Evolutionary conservation across 1,140 invertebrate species (phyloP).

Genomic region (Chrysomallon squamiferum): DNA sequence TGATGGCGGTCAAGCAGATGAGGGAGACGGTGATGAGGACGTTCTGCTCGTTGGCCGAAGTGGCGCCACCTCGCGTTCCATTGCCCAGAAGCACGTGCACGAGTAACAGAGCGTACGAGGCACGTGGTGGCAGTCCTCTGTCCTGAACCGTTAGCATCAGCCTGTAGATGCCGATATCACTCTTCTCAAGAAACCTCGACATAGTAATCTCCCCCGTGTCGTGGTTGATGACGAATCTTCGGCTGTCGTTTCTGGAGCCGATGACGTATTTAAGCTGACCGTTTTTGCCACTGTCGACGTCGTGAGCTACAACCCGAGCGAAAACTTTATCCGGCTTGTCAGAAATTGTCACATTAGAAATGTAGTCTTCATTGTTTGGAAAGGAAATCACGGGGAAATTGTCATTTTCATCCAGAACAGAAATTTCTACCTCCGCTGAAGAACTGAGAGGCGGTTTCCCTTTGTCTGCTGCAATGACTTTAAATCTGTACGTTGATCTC

Average conservation of each 20-base stretch:
- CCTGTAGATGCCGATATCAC: slow-evolving; percentile 27
- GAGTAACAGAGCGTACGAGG: slow-evolving; percentile 21
- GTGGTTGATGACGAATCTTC: slow-evolving; percentile 31
- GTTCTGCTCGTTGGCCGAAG: slow-evolving; percentile 26
- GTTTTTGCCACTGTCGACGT: slow-evolving; percentile 35
- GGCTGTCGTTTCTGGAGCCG: slow-evolving; percentile 32
- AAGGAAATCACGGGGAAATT: slow-evolving; percentile 43
- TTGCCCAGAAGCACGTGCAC: slow-evolving; percentile 27
- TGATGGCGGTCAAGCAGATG: slow-evolving; percentile 44
- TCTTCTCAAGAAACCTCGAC: slow-evolving; percentile 6
- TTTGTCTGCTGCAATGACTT: slow-evolving; percentile 88
- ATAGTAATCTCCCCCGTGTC: slow-evolving; percentile 31
- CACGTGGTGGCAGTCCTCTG: slow-evolving; percentile 18
- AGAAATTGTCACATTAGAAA: too few relatives aligned
- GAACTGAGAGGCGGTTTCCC: slow-evolving; percentile 86
- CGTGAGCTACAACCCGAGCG: slow-evolving; percentile 13
- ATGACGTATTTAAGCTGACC: slow-evolving; percentile 32
- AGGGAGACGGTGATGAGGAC: slow-evolving; percentile 45
- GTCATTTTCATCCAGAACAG: slow-evolving; percentile 82
- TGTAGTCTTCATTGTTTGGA: slow-evolving; percentile 59
- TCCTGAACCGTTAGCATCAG: slow-evolving; percentile 37
- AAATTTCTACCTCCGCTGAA: slow-evolving; percentile 82
- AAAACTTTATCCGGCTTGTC: too few relatives aligned
- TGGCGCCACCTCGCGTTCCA: not conserved
- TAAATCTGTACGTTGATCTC: slow-evolving; percentile 78